Conservation (phyloP, 2,113 vertebrate genomes). For the Menidia beryllina region DNA sequence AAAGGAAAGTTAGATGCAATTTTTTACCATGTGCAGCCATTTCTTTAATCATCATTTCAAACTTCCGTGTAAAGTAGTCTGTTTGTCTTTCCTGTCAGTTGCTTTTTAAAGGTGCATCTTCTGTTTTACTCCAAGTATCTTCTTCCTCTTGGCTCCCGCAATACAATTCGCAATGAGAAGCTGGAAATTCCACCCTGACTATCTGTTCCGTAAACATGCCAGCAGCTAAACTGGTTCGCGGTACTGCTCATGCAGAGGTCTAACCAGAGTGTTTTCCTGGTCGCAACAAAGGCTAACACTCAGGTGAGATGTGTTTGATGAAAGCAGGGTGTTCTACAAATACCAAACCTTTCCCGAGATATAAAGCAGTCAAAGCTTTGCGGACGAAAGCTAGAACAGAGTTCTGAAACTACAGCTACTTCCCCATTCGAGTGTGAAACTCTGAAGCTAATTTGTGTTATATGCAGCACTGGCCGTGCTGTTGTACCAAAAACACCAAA, state of each 20-base stretch:
- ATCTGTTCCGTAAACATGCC: not conserved
- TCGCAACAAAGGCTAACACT: not conserved
- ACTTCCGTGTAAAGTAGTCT: not conserved
- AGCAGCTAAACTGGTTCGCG: slow-evolving; percentile 7
- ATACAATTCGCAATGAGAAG: slow-evolving; percentile 20
- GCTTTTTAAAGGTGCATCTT: slow-evolving; percentile 25
- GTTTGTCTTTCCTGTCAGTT: slow-evolving; percentile 37
- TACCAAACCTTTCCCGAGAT: not conserved
- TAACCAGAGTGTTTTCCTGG: not conserved
- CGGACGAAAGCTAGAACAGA: slow-evolving; percentile 19
- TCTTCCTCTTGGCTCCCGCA: slow-evolving; percentile 43
- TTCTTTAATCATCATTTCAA: not conserved
- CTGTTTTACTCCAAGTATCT: slow-evolving; percentile 44
- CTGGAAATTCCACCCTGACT: slow-evolving; percentile 66
- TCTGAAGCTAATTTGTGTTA: slow-evolving; percentile 19
- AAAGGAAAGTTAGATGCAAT: not conserved
- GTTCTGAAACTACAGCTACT: slow-evolving; percentile 55
- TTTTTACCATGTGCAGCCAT: not conserved
- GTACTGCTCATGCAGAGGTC: not conserved
- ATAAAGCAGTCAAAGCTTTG: slow-evolving; percentile 5
- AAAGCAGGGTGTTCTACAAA: not conserved
- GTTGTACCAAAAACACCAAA: not conserved
- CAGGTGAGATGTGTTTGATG: not conserved
- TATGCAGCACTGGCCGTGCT: not conserved
- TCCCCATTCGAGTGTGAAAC: slow-evolving; percentile 46